Base-by-base conservation (phyloP, 2,888 invertebrate genomes). In the Drosophila histrio region DNA sequence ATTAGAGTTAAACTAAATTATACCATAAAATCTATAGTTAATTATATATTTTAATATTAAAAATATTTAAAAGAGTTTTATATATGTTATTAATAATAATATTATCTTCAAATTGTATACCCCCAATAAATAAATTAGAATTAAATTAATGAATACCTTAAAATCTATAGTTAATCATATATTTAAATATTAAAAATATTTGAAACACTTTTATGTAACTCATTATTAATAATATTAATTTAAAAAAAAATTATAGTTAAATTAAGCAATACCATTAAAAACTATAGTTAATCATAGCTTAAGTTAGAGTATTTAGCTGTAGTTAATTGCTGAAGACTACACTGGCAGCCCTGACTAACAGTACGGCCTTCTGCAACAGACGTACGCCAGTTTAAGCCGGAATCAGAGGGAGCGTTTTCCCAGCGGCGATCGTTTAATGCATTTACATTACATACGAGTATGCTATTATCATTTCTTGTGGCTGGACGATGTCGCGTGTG, bases 331-430 rank as follows among this genome's bases (percentile, higher is more conserved):
- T 6, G 3, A 13, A 11, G 3, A 9, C 6, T 19, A 3, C 7
- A 26, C n/a, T 8, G 8, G 9, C 30, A 22, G n/a, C 38, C n/a
- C 64, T 26, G n/a, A 44, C 9, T 19, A 24, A n/a, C 17, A 7
- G 34, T 19, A 11, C 17, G 77, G 54, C 58, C 72, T 72, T 69
- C 64, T 69, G 66, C 57, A 86, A 80, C 84, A 83, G 80, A 84
- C 76, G 34, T 30, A 30, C 54, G 74, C 79, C 74, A 44, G 84
- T 72, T 85, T 66, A 9, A 68, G 83, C 80, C 50, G 78, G 88
- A 67, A 65, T 49, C 28, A 0, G 11, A 13, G 30, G 52, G 63
- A 17, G 26, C 47, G 28, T 13, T 21, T 46, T 34, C 30, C 39
- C 49, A 28, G 28, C 24, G 21, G 43, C 34, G 47, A 28, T 36